Evolutionary conservation across 2,888 invertebrate species (phyloP).

Genomic region (Nymphalis c-album): DNA sequence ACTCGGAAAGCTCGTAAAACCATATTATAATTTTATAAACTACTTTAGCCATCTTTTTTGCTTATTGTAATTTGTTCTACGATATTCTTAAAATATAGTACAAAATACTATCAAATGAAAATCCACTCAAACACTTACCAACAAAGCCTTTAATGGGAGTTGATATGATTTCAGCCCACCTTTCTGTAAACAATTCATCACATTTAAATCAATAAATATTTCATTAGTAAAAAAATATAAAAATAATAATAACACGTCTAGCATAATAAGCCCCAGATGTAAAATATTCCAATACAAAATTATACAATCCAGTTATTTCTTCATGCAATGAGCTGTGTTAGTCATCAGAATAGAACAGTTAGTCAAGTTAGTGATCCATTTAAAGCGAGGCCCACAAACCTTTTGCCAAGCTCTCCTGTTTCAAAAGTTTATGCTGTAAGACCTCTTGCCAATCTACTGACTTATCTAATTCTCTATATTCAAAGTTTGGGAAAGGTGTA

Average conservation of each 20-base stretch:
- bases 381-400: slow-evolving; percentile 73
- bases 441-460: slow-evolving; percentile 77
- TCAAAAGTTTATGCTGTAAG: slow-evolving; percentile 62
- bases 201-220: background rate
- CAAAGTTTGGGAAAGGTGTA: slow-evolving; percentile 67
- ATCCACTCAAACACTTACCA: slow-evolving; percentile 53
- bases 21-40: too few relatives aligned
- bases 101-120: background rate
- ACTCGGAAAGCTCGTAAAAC: too few relatives aligned
- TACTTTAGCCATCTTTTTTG: too few relatives aligned
- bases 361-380: slow-evolving; percentile 5
- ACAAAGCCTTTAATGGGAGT: slow-evolving; percentile 63
- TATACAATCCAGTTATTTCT: background rate
- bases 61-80: too few relatives aligned
- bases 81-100: background rate
- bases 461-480: slow-evolving; percentile 77
- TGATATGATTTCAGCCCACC: slow-evolving; percentile 64
- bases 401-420: slow-evolving; percentile 67
- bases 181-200: slow-evolving; percentile 53
- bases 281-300: background rate
- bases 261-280: background rate
- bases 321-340: background rate
- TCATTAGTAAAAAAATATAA: background rate
- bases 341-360: background rate
- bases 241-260: background rate